These are phyloP conservation scores for Tylochromis polylepis DNA, from an alignment of 2,113 vertebrate genomes.

Conservation along the genomic window DNA sequence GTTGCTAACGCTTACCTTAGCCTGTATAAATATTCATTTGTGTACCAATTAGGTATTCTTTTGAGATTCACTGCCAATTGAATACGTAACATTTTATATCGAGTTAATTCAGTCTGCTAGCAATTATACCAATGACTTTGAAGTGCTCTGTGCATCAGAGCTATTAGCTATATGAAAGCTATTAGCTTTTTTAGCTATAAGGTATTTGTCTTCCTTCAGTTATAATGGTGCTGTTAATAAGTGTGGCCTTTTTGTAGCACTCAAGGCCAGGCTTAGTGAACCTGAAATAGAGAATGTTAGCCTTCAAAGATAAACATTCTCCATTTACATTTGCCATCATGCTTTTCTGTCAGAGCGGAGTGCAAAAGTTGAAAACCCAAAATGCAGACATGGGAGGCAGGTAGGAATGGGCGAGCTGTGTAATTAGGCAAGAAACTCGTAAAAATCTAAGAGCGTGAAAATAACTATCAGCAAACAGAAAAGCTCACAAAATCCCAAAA, in stretches of 20 bases:
- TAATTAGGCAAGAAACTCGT: background rate
- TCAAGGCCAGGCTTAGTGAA: background rate
- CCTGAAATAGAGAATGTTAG: background rate
- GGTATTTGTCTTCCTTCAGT: background rate
- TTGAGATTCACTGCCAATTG: background rate
- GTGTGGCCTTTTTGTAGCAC: background rate
- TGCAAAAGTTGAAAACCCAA: background rate
- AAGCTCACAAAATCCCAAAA: background rate
- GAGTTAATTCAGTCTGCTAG: background rate
- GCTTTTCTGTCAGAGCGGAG: background rate
- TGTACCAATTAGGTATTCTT: background rate
- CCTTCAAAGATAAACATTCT: background rate
- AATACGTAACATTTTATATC: background rate
- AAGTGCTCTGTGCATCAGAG: background rate
- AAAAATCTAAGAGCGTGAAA: background rate
- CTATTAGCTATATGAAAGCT: background rate
- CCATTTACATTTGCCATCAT: background rate
- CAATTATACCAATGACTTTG: background rate
- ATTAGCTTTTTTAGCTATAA: background rate
- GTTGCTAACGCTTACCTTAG: background rate
- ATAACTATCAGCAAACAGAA: background rate
- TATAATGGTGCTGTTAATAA: background rate
- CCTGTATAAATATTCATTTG: background rate
- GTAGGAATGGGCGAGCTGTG: background rate
- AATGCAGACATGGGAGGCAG: background rate